Evolutionary conservation across 2,888 invertebrate genomes (phyloP).

Genomic region (Dione vanillae): DNA sequence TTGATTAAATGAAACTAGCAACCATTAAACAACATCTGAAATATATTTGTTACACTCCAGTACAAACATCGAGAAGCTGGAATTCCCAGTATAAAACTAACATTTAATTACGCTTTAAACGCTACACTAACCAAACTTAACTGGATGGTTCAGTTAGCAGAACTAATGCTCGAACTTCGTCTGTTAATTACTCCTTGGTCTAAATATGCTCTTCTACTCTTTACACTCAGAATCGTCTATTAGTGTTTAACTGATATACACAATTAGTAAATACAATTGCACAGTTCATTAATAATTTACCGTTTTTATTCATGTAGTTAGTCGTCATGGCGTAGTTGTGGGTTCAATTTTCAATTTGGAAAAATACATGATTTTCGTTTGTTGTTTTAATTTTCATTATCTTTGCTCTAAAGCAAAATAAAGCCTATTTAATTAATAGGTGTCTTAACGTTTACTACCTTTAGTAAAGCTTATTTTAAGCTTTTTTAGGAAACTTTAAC

Average conservation of each 20-base stretch:
- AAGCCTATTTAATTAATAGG: too few relatives aligned
- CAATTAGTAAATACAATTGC: neutral
- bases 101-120: slow-evolving; percentile 37
- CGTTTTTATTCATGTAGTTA: too few relatives aligned
- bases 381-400: too few relatives aligned
- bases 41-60: slow-evolving; percentile 5
- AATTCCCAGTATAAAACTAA: slow-evolving; percentile 31
- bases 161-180: slow-evolving; percentile 36
- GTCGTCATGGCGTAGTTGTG: too few relatives aligned
- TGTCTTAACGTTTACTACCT: too few relatives aligned
- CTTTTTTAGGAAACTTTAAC: too few relatives aligned
- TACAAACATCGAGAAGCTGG: neutral
- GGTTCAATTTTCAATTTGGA: too few relatives aligned
- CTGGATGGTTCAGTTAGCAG: slow-evolving; percentile 32
- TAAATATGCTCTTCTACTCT: slow-evolving; percentile 5
- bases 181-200: slow-evolving; percentile 6
- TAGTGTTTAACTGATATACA: neutral
- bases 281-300: too few relatives aligned
- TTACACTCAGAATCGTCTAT: neutral
- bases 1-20: slow-evolving; percentile 5
- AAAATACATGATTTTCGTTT: too few relatives aligned
- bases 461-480: too few relatives aligned
- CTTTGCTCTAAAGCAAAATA: too few relatives aligned
- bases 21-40: slow-evolving; percentile 1
- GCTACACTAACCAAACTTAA: slow-evolving; percentile 35